These are phyloP conservation scores for Petrolisthes manimaculis DNA, from an alignment of 2,888 invertebrate species.

Conservation along the genomic window DNA sequence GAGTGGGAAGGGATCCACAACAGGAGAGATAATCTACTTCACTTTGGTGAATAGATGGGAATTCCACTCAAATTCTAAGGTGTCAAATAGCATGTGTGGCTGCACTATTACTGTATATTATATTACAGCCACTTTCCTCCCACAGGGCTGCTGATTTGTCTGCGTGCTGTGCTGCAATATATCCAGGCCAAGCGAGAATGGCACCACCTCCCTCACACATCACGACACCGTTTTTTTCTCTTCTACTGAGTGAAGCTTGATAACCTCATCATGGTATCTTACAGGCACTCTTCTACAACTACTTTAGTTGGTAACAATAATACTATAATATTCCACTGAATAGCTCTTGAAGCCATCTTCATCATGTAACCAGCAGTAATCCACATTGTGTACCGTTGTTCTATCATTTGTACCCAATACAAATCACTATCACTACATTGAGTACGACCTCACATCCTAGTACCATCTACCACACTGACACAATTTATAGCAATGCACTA, in stretches of 20 bases:
- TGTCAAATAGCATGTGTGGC: neutral
- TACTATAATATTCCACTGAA: too few species aligned
- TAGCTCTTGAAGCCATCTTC: too few species aligned
- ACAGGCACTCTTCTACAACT: too few species aligned
- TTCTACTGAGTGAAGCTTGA: conserved; percentile 76
- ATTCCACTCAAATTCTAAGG: neutral
- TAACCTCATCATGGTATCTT: too few species aligned
- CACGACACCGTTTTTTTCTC: conserved; percentile 88
- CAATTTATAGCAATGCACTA: too few species aligned
- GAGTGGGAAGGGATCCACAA: neutral
- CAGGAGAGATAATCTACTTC: neutral
- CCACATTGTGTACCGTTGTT: too few species aligned
- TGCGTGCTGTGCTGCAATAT: conserved; percentile 88
- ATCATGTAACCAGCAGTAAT: too few species aligned
- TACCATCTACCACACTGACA: too few species aligned
- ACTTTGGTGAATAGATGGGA: neutral
- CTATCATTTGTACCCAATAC: too few species aligned
- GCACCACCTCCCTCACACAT: conserved; percentile 86
- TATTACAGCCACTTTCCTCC: neutral
- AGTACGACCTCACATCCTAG: too few species aligned
- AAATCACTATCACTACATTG: too few species aligned
- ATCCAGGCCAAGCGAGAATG: conserved; percentile 90
- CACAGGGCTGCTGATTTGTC: conserved; percentile 85
- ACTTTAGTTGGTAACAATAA: too few species aligned
- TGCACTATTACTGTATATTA: neutral